Conservation (phyloP, 2,797 vertebrate genomes). For the Mionectes olivaceus region DNA sequence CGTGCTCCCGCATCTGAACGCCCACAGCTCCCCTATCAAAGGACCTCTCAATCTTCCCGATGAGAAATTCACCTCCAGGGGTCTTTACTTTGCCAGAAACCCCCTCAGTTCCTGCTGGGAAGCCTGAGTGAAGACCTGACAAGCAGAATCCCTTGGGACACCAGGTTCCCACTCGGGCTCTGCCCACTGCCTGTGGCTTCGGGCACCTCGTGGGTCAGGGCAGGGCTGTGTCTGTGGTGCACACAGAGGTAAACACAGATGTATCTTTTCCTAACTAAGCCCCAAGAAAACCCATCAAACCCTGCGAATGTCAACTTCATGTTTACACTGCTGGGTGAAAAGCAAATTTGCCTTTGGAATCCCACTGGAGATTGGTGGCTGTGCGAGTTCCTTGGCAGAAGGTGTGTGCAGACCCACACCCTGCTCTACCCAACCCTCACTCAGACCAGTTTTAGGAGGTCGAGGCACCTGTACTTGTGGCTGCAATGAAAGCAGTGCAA, state of each 20-base stretch:
- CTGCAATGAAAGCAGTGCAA: neutral
- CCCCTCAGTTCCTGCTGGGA: neutral
- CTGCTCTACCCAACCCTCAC: neutral
- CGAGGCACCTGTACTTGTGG: neutral
- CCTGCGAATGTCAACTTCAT: constrained; percentile 47
- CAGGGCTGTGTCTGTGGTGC: neutral
- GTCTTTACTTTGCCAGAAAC: neutral
- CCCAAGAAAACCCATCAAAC: constrained; percentile 35
- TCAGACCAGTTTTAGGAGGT: neutral
- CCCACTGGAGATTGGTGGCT: neutral
- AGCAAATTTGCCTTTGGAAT: constrained; percentile 36
- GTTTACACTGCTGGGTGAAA: constrained; percentile 31
- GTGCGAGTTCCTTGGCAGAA: neutral
- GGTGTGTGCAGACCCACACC: neutral
- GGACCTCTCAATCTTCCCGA: neutral
- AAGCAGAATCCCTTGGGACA: neutral
- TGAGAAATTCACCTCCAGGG: neutral
- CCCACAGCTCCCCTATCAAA: neutral
- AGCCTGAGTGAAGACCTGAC: neutral
- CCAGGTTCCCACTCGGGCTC: neutral
- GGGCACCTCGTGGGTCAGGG: neutral
- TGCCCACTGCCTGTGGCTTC: neutral
- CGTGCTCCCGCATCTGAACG: accelerated
- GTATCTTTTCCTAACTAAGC: constrained; percentile 21
- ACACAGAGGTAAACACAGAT: neutral